Evolutionary conservation across 2,888 invertebrate species (phyloP), one percentile per base, ranked within the genome.

Genomic region (Physocephala rufipes): DNA sequence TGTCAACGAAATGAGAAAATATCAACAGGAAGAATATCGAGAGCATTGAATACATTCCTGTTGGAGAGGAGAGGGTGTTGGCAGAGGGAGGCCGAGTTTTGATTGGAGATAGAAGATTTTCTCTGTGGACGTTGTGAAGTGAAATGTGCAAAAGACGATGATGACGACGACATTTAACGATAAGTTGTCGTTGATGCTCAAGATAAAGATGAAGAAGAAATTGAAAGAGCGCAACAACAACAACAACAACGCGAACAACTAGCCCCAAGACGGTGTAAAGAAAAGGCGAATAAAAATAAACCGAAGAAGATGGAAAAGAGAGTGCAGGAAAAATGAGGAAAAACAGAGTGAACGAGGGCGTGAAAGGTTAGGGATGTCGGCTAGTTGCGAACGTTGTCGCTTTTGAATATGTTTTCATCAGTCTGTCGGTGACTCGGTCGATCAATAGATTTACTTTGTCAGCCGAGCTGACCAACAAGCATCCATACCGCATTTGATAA

Each of bases 101-200:
- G 55, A 24, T 55, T 1, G 58, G 24, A 16, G 28, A 26, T 28
- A 26, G 28, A 26, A 58, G 28, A 15, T 36, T 13, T 53, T 13
- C 36, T 61, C n/a, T 19, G 3, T 16, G 61, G 30, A 30, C 53
- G 53, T 61, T 30, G n/a, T 9, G 36, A 36, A 36, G 61, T 19
- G 28, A 16, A 59, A 26, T 24, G 63, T 45, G 63, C 21, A 63
- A 45, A 43, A 16, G 59, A 49, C 51, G 19, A 30, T 30, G 61
- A 26, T 28, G 43, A 61, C 19, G 68, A 68, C 51, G 68, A 68
- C 68, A 61, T 28, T 68, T 36, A 61, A 68, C 68, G 68, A 68
- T 62, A 68, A 68, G 68, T 68, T 68, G 68, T 61, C 68, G 68
- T 68, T 61, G 68, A 68, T 62, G 62, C 30, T 62, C 62, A 49